Evolutionary conservation across 2,113 vertebrate species (phyloP), one percentile per base, ranked within the genome.

Genomic region (Macrotus californicus): DNA sequence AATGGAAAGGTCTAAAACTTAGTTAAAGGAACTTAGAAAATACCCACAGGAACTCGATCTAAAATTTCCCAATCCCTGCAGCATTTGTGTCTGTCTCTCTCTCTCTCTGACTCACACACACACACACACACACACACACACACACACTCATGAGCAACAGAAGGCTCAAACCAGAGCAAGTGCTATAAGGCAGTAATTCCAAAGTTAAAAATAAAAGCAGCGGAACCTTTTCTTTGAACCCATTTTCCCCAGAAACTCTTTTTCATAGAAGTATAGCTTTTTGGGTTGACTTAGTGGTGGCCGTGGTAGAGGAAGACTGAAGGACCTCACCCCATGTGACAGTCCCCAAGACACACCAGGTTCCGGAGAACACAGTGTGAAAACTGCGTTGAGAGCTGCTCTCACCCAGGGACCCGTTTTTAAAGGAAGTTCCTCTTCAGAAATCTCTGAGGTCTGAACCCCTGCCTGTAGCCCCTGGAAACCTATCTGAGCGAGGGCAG

Each of bases 161-260:
- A n/a, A 69, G 83, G 48, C 39, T 82, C 14, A 87, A 82, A 41
- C 34, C 26, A 61, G 75, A 95, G 24, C 43, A 82, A 66, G 64
- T 34, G 24, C 19, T 61, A 54, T 21, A 24, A 15, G 72, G 69
- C 39, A 29, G 26, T 46, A 10, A 16, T 66, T 67, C 76, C 56
- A 87, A 95, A 66, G 89, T 75, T 54, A 66, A 81, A 87, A 81
- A 91, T 87, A 87, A 92, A 82, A 75, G 67, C 76, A 41, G n/a
- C 41, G 39, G 34, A 81, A 82, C 56, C 34, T 12, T 69, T 88
- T 83, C 50, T 48, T 76, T 39, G 52, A 88, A 76, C 26, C 41
- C 16, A 46, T 75, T 86, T 48, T 61, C 13, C 64, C 39, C 54
- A 34, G 66, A 81, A 81, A 13, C 43, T 2, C 41, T 59, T 70